Evolutionary conservation across 2,888 invertebrate species (phyloP).

Genomic region (Rhagonycha fulva): DNA sequence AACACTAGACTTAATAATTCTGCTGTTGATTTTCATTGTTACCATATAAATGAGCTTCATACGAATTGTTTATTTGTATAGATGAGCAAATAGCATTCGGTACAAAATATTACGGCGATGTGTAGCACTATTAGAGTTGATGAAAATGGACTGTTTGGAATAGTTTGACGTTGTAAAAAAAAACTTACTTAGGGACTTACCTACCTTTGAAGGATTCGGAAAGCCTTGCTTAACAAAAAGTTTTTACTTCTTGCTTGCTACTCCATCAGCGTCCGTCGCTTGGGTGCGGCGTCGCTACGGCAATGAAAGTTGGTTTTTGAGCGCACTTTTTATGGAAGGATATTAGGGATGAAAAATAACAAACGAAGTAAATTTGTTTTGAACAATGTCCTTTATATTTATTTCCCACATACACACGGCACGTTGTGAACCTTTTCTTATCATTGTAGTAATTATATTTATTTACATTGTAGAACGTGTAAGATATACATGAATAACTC

Average conservation of each 20-base stretch:
- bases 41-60: constrained; percentile 23
- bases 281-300: background rate
- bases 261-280: background rate
- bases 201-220: too few relatives aligned
- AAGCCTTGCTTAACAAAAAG: background rate
- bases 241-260: background rate
- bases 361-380: constrained; percentile 65
- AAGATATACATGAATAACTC: constrained; percentile 73
- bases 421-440: constrained; percentile 89
- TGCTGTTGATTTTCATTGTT: constrained; percentile 40
- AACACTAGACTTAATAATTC: constrained; percentile 41
- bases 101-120: background rate
- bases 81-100: background rate
- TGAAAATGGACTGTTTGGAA: background rate
- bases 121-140: background rate
- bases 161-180: too few relatives aligned
- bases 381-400: constrained; percentile 89
- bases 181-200: too few relatives aligned
- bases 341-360: constrained; percentile 22
- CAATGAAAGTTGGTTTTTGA: background rate
- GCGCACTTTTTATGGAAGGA: background rate
- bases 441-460: constrained; percentile 77
- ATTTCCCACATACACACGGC: constrained; percentile 85
- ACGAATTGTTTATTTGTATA: constrained; percentile 10
- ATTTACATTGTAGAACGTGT: constrained; percentile 73